Evolutionary conservation across 1,140 invertebrate genomes (phyloP), one percentile per base, ranked within the genome.

Genomic region (Andricus grossulariae): DNA sequence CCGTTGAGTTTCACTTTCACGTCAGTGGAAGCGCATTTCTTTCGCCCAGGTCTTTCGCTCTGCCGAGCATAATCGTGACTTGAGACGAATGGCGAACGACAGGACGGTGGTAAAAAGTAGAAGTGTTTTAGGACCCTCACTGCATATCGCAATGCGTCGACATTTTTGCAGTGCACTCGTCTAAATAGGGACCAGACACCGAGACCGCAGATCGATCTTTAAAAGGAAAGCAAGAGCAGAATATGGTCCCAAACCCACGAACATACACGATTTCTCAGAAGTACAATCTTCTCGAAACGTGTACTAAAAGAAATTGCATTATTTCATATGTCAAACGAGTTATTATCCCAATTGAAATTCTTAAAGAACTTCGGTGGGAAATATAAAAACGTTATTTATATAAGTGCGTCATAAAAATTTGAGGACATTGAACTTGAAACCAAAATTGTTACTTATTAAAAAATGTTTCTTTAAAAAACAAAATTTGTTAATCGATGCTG

Each of bases 1-100:
- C 60, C 39, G 25, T 39, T 66, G 60, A 66, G 60, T 66, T 66
- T 66, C 60, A 66, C 60, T 66, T 66, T 66, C 60, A 66, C 60
- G 45, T 66, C 25, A 15, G 60, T 32, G 60, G 60, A 66, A 66
- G 60, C 60, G 60, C 60, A 66, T 66, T 66, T 66, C 60, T 66
- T 66, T 66, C 60, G 25, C 8, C 60, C 60, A 32, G 13, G 60
- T 66, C 25, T 45, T 66, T 66, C 60, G 25, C 25, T 66, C 60
- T 66, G 60, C 15, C 60, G 25, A 66, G 60, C 60, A 66, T 66
- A 66, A 45, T 66, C 60, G 60, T 66, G 60, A 66, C 60, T 66
- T 66, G 60, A 66, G 39, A 66, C 60, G 60, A 66, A 32, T 39
- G 60, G 39, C 60, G 25, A 39, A 66, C 60, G 25, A 45, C 13